Conservation (phyloP, 2,797 vertebrate species). For the Poeciliopsis infans region DNA sequence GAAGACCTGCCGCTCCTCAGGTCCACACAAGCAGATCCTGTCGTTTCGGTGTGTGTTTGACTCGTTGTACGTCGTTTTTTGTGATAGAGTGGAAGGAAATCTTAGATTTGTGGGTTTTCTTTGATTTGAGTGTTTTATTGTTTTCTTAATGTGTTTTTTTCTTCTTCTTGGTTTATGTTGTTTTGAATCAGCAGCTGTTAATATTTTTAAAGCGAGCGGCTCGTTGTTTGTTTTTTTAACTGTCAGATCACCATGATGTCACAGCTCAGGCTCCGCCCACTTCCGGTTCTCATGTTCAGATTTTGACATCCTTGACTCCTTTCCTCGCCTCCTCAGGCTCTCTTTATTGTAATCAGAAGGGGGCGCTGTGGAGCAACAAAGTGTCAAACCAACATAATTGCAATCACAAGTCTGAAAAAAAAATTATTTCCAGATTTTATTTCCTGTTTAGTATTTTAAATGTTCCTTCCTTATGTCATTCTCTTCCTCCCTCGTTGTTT, state of each 20-base stretch:
- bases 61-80: constrained; percentile 33
- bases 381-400: not conserved
- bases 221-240: constrained; percentile 6
- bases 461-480: not conserved
- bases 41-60: constrained; percentile 42
- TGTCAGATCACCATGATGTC: not conserved
- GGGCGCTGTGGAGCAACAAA: not conserved
- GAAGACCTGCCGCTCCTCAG: constrained; percentile 33
- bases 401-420: not conserved
- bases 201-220: constrained; percentile 29
- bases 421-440: not conserved
- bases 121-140: constrained; percentile 8
- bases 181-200: constrained; percentile 22
- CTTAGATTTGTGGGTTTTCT: constrained; percentile 29
- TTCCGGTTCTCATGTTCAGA: not conserved
- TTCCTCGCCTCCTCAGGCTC: not conserved
- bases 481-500: not conserved
- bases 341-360: not conserved
- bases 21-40: constrained; percentile 16
- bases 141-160: constrained; percentile 11
- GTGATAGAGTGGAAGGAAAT: constrained; percentile 27
- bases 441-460: not conserved
- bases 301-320: not conserved
- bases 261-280: not conserved
- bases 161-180: constrained; percentile 12